Evolutionary conservation across 2,797 vertebrate species (phyloP), one percentile per base, ranked within the genome.

Genomic region (Chrysocyon brachyurus): DNA sequence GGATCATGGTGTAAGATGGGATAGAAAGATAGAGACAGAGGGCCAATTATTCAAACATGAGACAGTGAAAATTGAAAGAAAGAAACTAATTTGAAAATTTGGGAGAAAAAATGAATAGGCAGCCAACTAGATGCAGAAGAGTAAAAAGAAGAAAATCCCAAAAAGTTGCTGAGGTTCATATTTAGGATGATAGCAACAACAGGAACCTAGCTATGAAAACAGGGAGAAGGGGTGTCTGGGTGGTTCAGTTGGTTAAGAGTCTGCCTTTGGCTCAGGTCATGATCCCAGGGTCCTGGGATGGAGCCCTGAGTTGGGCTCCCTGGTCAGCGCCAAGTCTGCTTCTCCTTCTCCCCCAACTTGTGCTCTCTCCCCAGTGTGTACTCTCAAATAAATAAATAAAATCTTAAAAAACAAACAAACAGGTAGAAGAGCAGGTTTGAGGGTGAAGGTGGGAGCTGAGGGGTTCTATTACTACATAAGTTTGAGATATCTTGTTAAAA

Each of bases 61-160:
- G 14, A 83, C 8, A 56, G 88, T 73, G 31, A 77, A 81, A 64
- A 84, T 14, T 57, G 16, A 81, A 82, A 93, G 57, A 79, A 86
- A 92, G n/a, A 21, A 92, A 84, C 31, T 11, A 84, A 87, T 63
- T 40, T 89, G 85, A 90, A 88, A 94, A 33, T 46, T 70, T 68
- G 88, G 82, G n/a, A 89, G 63, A 11, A 91, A 96, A 95, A 92
- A 28, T 10, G 7, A 79, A 91, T 15, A 92, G 77, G 56, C n/a
- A 68, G 87, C 14, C 83, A 66, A 19, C 40, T 49, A 14, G 54
- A 49, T 28, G 12, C 15, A 15, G 54, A 96, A 49, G 28, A 59
- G 17, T 28, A 28, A 61, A 79, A 75, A 68, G 40, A 63, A 94
- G 70, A 79, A 66, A 63, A 26, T 59, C 9, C 9, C 17, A 89